Conservation (phyloP, 2,888 invertebrate genomes). For the Agonopterix arenella region DNA sequence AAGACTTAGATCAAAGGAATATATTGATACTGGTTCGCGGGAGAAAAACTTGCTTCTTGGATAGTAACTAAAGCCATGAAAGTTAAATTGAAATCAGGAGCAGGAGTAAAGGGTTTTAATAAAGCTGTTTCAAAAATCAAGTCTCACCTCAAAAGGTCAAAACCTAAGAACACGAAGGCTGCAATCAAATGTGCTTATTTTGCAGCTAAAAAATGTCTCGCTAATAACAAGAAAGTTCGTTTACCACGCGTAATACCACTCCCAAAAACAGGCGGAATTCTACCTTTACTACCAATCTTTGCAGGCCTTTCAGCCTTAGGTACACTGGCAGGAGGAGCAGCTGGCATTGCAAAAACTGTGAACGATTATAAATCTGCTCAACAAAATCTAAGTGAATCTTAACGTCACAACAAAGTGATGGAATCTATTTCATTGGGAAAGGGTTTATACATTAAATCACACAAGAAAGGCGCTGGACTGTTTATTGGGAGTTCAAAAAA, state of each 20-base stretch:
- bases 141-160: neutral
- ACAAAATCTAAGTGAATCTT: slow-evolving; percentile 12
- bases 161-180: slow-evolving; percentile 2
- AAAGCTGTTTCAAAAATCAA: neutral
- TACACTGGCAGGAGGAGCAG: slow-evolving; percentile 29
- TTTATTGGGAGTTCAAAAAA: slow-evolving; percentile 15
- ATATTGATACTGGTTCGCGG: slow-evolving; percentile 13
- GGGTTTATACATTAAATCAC: slow-evolving; percentile 29
- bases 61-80: slow-evolving; percentile 29
- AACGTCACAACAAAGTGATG: slow-evolving; percentile 22
- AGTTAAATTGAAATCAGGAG: slow-evolving; percentile 20
- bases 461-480: slow-evolving; percentile 15
- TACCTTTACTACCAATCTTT: slow-evolving; percentile 34
- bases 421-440: slow-evolving; percentile 37
- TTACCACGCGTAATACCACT: slow-evolving; percentile 18
- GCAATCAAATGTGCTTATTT: slow-evolving; percentile 6
- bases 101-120: neutral
- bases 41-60: slow-evolving; percentile 29
- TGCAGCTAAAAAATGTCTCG: slow-evolving; percentile 3
- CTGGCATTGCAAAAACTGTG: slow-evolving; percentile 29
- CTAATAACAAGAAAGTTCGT: slow-evolving; percentile 1
- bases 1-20: neutral
- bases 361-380: slow-evolving; percentile 27
- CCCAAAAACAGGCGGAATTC: slow-evolving; percentile 32
- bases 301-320: slow-evolving; percentile 33